Evolutionary conservation across 2,888 invertebrate genomes (phyloP).

Genomic region (Hemicrepidius hirtus): DNA sequence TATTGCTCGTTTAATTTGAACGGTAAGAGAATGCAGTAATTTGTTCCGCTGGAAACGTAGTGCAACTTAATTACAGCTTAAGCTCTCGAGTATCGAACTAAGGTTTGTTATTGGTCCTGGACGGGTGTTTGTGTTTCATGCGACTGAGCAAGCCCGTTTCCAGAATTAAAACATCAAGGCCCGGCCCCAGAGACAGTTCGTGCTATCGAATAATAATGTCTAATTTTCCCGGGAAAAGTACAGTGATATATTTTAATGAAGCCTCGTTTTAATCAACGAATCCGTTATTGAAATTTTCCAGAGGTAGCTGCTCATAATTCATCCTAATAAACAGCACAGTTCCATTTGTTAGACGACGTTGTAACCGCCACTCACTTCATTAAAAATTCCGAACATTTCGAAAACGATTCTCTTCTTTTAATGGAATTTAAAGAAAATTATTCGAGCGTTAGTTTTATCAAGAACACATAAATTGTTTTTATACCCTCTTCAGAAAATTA

Average conservation of each 20-base stretch:
- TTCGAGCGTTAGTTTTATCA: constrained; percentile 49
- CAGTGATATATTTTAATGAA: constrained; percentile 54
- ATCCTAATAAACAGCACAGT: constrained; percentile 45
- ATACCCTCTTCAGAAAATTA: constrained; percentile 42
- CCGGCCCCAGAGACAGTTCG: constrained; percentile 56
- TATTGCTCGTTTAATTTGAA: constrained; percentile 55
- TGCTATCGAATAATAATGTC: constrained; percentile 61
- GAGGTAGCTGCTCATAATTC: constrained; percentile 50
- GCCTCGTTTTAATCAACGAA: constrained; percentile 53
- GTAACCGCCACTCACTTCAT: constrained; percentile 46
- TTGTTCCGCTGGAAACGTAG: constrained; percentile 58
- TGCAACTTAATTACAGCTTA: constrained; percentile 58
- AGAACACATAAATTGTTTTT: constrained; percentile 47
- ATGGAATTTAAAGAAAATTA: constrained; percentile 48
- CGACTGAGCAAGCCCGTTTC: constrained; percentile 54
- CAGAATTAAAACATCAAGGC: constrained; percentile 61
- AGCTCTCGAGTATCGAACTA: constrained; percentile 57
- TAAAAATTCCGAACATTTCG: constrained; percentile 50
- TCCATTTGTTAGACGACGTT: constrained; percentile 44
- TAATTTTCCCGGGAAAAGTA: constrained; percentile 56
- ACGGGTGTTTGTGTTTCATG: constrained; percentile 58
- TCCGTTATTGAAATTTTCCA: constrained; percentile 53
- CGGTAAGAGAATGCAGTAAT: constrained; percentile 57
- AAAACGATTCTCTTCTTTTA: constrained; percentile 45
- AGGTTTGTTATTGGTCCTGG: constrained; percentile 56